Percentiles rank a stretch among this genome's conserved stretches.
Conservation (phyloP, 2,797 vertebrate species). For the Dallia pectoralis region DNA sequence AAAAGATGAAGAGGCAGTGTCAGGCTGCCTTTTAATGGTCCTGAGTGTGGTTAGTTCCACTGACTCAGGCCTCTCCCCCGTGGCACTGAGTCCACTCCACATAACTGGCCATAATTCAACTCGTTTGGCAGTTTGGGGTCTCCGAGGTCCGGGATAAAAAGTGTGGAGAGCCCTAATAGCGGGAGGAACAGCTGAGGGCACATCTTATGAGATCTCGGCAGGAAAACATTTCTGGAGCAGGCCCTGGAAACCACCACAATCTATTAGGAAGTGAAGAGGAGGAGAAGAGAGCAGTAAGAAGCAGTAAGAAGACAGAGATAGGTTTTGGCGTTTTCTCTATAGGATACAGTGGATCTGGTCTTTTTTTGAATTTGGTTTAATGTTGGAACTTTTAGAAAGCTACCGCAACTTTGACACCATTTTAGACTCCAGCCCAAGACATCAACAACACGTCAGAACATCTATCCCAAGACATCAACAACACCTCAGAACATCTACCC, state of each 20-base stretch:
- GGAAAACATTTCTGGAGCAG: conserved; percentile 71
- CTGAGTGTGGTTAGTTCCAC: conserved; percentile 77
- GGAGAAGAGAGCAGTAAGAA: conserved; percentile 24
- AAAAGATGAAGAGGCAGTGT: conserved; percentile 79
- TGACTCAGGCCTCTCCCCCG: conserved; percentile 72
- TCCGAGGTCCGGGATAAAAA: conserved; percentile 79
- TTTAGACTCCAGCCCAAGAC: conserved; percentile 7
- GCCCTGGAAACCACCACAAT: conserved; percentile 64
- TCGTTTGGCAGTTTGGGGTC: conserved; percentile 81
- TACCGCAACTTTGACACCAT: background rate
- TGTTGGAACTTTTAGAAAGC: no score
- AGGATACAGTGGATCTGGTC: no score
- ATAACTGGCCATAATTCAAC: conserved; percentile 82
- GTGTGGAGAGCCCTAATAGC: conserved; percentile 74
- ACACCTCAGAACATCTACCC: no score
- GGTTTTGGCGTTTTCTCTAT: background rate
- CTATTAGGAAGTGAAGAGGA: conserved; percentile 60
- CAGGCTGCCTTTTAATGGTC: conserved; percentile 82
- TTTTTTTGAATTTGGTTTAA: no score
- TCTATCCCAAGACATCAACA: no score
- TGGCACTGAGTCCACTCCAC: conserved; percentile 74
- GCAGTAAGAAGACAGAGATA: background rate
- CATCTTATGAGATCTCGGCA: conserved; percentile 68
- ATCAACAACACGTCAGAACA: no score
- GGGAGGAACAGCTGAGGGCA: conserved; percentile 70